A percentile compares a stretch with the other conserved stretches of the same genome.
Conservation (phyloP, 2,113 vertebrate species). For the Rhagologus leucostigma region DNA sequence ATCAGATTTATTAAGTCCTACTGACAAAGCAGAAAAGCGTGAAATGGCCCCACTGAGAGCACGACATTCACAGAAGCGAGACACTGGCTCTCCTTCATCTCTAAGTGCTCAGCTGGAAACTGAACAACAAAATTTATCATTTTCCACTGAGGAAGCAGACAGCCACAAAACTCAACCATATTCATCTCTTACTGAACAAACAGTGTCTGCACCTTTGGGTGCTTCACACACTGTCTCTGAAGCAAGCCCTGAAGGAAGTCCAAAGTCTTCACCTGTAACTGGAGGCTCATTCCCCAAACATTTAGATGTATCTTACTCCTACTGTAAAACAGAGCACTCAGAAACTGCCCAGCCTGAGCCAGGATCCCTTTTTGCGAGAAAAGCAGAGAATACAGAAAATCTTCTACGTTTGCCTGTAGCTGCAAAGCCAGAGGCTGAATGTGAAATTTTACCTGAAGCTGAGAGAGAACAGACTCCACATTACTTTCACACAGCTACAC, state of each 20-base stretch:
- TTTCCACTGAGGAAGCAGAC: not conserved
- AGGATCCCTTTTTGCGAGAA: not conserved
- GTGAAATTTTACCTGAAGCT: conserved; percentile 6
- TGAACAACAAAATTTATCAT: not conserved
- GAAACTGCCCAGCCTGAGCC: conserved; percentile 31
- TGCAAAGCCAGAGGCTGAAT: not conserved
- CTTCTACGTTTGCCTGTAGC: not conserved
- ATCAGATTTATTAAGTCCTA: not conserved
- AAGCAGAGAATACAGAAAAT: conserved; percentile 6
- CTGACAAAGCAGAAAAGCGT: not conserved
- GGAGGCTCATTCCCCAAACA: not conserved
- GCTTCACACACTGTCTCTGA: not conserved
- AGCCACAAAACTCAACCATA: not conserved
- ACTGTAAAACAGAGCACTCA: not conserved
- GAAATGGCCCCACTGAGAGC: not conserved
- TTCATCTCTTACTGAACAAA: conserved; percentile 6
- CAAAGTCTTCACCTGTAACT: not conserved
- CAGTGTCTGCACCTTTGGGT: not conserved
- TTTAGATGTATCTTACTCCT: not conserved
- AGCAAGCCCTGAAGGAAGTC: not conserved
- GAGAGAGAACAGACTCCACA: conserved; percentile 3
- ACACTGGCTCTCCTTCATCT: not conserved
- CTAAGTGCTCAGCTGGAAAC: not conserved
- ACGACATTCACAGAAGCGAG: not conserved
- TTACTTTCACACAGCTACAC: conserved; percentile 2